Percentiles rank a stretch among this genome's conserved stretches.
These are phyloP conservation scores for Norana najaformis DNA, from an alignment of 2,888 invertebrate species.

Conservation along the genomic window DNA sequence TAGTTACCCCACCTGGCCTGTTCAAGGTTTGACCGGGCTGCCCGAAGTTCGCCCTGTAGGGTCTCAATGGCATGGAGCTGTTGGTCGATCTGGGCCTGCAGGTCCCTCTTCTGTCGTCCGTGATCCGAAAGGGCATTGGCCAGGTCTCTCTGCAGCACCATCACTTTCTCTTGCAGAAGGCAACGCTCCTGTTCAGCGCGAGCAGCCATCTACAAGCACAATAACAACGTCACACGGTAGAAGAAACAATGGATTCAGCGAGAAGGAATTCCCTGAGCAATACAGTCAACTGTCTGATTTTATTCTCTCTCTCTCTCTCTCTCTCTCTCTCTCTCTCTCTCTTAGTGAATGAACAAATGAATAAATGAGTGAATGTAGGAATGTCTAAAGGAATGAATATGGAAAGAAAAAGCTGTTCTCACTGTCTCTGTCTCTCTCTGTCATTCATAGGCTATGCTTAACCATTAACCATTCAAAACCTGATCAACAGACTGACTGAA, in stretches of 20 bases:
- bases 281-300: neutral
- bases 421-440: neutral
- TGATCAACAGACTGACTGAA: too few species aligned
- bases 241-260: neutral
- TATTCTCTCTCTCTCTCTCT: neutral
- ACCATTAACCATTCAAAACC: too few species aligned
- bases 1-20: slow-evolving; percentile 56
- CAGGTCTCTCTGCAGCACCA: slow-evolving; percentile 74
- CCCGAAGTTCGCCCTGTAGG: slow-evolving; percentile 80
- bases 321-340: neutral
- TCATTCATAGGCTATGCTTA: too few species aligned
- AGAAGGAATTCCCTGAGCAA: neutral
- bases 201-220: slow-evolving; percentile 62
- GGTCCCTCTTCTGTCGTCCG: slow-evolving; percentile 79
- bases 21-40: slow-evolving; percentile 71
- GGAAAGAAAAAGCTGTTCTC: too few species aligned
- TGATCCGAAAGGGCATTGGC: slow-evolving; percentile 68
- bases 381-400: too few species aligned
- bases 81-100: slow-evolving; percentile 77
- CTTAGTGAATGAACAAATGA: too few species aligned
- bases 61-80: slow-evolving; percentile 77
- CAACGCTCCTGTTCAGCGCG: slow-evolving; percentile 88
- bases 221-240: neutral
- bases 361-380: too few species aligned
- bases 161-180: slow-evolving; percentile 80